Evolutionary conservation across 2,797 vertebrate genomes (phyloP), one percentile per base, ranked within the genome.

Genomic region (Tenualosa thibaudeaui): DNA sequence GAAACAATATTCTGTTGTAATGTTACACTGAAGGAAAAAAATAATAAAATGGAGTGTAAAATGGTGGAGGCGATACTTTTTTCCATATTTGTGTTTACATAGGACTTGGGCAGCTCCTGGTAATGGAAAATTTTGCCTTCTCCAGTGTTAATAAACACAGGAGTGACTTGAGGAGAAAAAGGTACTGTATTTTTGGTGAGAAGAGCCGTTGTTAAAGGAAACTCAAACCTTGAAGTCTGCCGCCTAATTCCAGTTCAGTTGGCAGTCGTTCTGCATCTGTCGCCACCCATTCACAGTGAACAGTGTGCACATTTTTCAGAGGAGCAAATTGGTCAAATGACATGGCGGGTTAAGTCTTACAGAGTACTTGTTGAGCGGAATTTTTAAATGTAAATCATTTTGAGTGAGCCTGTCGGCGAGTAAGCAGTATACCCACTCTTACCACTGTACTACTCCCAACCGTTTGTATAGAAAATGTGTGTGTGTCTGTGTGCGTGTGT

Each of bases 151-250:
- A 86, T 89, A 82, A 82, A 85, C 81, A 83, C 0, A 1, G 50
- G 71, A 40, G 78, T 78, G 86, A 56, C 62, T 84, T 5, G 3
- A 17, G 7, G 13, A 10, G 40, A 78, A 51, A 9, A 51, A 7
- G 50, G 9, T 1, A 12, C 50, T 51, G 3, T 51, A 5, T 51
- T 51, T 51, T 51, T 51, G 65, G 31, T 46, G 56, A 86, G 87
- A 86, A 81, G 31, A 9, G 81, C 49, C 85, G 82, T 84, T 88
- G 85, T 88, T 81, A 71, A 68, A 78, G 82, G 83, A 83, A 88
- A 84, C 83, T 84, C 65, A 50, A 82, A 88, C 75, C 71, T 65
- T 51, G 5, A 19, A 58, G 68, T 68, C 3, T 7, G 46, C 62
- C 12, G 68, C 51, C 83, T 15, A 0, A 46, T 13, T 86, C 56